These are phyloP conservation scores for Tridacna gigas DNA, from an alignment of 2,888 invertebrate species.

Conservation along the genomic window DNA sequence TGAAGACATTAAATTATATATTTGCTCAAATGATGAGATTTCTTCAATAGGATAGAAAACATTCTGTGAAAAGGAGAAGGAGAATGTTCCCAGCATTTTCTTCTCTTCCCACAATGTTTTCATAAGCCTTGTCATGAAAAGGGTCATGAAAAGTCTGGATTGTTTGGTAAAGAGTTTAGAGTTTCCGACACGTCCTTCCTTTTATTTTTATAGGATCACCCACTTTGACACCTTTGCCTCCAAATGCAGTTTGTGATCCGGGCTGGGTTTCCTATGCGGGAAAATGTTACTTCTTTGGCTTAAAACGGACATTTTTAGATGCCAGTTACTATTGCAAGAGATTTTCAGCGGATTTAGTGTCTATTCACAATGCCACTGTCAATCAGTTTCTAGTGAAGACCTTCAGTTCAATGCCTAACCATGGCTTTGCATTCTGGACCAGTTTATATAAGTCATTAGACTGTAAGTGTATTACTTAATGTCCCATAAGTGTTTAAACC, in stretches of 20 bases:
- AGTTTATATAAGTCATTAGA: conserved; percentile 69
- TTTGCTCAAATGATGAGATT: too few species aligned
- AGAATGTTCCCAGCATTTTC: too few species aligned
- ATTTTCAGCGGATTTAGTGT: conserved; percentile 61
- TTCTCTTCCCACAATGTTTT: too few species aligned
- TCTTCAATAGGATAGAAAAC: too few species aligned
- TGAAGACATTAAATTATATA: too few species aligned
- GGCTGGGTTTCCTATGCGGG: conserved; percentile 62
- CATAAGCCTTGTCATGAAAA: too few species aligned
- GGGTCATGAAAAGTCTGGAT: too few species aligned
- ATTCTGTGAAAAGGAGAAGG: too few species aligned
- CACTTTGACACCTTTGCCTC: conserved; percentile 68
- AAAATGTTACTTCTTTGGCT: conserved; percentile 67
- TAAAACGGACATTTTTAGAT: conserved; percentile 60
- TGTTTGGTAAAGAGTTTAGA: too few species aligned
- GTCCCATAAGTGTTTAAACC: too few species aligned
- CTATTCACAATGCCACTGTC: conserved; percentile 67
- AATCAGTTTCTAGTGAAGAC: conserved; percentile 62
- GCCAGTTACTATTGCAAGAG: conserved; percentile 66
- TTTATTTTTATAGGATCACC: conserved; percentile 59
- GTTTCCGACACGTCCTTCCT: neutral
- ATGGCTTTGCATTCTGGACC: conserved; percentile 68
- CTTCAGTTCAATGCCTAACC: conserved; percentile 46
- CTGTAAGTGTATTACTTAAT: conserved; percentile 57
- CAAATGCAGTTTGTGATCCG: conserved; percentile 64